Evolutionary conservation across 2,888 invertebrate species (phyloP).

Genomic region (Odontocerum albicorne): DNA sequence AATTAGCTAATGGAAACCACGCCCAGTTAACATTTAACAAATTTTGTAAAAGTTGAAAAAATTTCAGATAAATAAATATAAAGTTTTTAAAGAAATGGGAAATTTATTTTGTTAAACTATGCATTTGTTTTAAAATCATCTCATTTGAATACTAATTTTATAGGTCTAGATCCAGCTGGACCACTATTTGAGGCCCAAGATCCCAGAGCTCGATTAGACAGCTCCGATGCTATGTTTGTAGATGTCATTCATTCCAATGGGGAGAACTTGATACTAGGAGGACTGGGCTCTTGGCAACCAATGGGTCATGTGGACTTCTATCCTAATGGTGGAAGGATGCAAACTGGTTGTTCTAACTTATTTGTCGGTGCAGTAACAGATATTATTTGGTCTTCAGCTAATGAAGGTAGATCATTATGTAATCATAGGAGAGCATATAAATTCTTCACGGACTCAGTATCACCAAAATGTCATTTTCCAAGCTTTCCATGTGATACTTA

Average conservation of each 20-base stretch:
- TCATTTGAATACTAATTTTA: too few species aligned
- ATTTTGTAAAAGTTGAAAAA: too few species aligned
- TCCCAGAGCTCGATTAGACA: constrained; percentile 79
- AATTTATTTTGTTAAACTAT: too few species aligned
- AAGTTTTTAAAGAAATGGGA: too few species aligned
- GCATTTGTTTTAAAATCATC: too few species aligned
- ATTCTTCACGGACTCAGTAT: constrained; percentile 92
- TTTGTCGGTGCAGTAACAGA: constrained; percentile 91
- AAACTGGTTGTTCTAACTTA: constrained; percentile 89
- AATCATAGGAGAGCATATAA: constrained; percentile 93
- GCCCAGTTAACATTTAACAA: too few species aligned
- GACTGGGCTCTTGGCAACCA: constrained; percentile 86
- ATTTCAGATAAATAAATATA: too few species aligned
- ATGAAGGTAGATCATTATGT: constrained; percentile 86
- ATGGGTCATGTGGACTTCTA: constrained; percentile 93
- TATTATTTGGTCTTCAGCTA: constrained; percentile 82
- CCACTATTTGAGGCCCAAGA: constrained; percentile 91
- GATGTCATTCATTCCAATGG: constrained; percentile 95
- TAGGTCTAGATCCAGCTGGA: constrained; percentile 89
- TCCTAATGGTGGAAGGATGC: constrained; percentile 89
- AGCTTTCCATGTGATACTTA: constrained; percentile 86
- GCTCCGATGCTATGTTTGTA: constrained; percentile 83
- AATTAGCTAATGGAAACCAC: too few species aligned
- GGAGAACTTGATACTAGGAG: constrained; percentile 87
- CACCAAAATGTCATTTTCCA: constrained; percentile 87